These are phyloP conservation scores for Sepioteuthis lessoniana DNA, from an alignment of 2,888 invertebrate genomes.

Conservation along the genomic window DNA sequence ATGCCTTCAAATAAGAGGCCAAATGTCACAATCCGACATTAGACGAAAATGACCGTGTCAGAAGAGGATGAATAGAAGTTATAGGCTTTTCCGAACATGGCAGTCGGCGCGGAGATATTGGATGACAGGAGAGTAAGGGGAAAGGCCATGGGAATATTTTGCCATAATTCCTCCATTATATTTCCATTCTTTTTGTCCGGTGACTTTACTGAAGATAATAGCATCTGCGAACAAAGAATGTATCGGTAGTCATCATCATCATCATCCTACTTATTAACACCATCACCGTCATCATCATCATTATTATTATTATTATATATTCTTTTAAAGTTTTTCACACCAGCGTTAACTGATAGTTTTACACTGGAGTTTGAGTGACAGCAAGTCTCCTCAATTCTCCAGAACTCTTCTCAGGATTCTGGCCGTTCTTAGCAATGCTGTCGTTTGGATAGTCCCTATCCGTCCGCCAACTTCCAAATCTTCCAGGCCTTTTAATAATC, in stretches of 20 bases:
- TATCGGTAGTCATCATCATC: not conserved
- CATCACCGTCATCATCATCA: not conserved
- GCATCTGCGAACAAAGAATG: not conserved
- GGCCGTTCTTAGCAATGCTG: no score
- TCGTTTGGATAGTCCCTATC: no score
- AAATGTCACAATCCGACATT: not conserved
- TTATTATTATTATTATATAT: no score
- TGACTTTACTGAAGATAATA: not conserved
- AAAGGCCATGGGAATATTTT: not conserved
- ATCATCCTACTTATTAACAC: not conserved
- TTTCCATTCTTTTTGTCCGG: not conserved
- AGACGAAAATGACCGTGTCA: not conserved
- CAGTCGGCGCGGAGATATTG: not conserved
- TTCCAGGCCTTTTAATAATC: no score
- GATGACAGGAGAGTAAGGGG: not conserved
- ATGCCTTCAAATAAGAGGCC: not conserved
- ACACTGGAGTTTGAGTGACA: no score
- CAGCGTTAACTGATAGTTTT: no score
- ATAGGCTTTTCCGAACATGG: not conserved
- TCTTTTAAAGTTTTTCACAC: no score
- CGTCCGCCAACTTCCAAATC: no score
- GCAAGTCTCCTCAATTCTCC: no score
- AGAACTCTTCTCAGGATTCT: no score
- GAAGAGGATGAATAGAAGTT: not conserved
- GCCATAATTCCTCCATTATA: not conserved